Conservation (phyloP, 1,140 invertebrate species). For the Charaxes varanes region DNA sequence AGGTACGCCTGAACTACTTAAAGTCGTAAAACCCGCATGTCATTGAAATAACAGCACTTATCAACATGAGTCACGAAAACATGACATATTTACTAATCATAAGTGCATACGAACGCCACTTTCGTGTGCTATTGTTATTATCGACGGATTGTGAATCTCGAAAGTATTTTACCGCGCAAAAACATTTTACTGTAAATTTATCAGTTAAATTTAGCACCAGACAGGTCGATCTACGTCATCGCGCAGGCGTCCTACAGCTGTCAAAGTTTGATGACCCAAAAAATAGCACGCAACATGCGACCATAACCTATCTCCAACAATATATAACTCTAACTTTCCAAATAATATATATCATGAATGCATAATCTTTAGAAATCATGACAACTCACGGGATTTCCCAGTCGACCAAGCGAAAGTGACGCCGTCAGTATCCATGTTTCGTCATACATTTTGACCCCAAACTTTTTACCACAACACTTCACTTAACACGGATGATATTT, state of each 20-base stretch:
- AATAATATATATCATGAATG: conserved; percentile 7
- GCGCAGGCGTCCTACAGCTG: conserved; percentile 56
- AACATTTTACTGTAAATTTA: conserved; percentile 14
- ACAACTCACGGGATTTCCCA: conserved; percentile 53
- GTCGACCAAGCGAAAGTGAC: conserved; percentile 58
- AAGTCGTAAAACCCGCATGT: not conserved
- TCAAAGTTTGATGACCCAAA: conserved; percentile 33
- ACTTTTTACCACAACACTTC: conserved; percentile 32
- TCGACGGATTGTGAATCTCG: not conserved
- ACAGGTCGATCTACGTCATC: conserved; percentile 59
- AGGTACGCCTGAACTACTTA: no score
- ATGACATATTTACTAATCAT: not conserved
- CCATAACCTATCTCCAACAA: conserved; percentile 53
- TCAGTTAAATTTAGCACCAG: conserved; percentile 48
- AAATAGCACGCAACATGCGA: conserved; percentile 14
- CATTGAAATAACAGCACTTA: conserved; percentile 1
- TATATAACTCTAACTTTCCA: conserved; percentile 9
- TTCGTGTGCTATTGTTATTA: no score
- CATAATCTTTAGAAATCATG: conserved; percentile 38
- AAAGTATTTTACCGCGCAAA: conserved; percentile 19
- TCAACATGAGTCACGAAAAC: conserved; percentile 8
- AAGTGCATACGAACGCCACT: not conserved
- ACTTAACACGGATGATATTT: conserved; percentile 21
- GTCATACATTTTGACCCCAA: conserved; percentile 35
- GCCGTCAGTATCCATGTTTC: conserved; percentile 46